A percentile compares a stretch with the other conserved stretches of the same genome.
Evolutionary conservation across 37 sponge, comb jelly and placozoan genomes (phyloP).

Genomic region (Crambe crambe): DNA sequence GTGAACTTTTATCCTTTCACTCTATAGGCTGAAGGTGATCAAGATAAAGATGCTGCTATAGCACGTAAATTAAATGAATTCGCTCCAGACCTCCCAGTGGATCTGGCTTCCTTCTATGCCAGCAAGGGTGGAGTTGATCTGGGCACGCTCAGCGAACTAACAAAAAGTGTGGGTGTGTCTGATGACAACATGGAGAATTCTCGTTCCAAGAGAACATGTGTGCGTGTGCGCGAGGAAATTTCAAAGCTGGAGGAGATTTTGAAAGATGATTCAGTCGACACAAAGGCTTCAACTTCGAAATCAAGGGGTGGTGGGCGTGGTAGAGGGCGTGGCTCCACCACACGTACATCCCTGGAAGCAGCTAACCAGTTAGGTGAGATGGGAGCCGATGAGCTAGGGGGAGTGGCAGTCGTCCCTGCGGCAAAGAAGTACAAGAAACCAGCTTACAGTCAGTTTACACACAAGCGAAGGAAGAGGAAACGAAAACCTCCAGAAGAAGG

Average conservation of each 20-base stretch:
- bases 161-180: slow-evolving; percentile 13
- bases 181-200: background rate
- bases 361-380: background rate
- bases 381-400: background rate
- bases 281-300: background rate
- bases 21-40: background rate
- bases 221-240: slow-evolving; percentile 59
- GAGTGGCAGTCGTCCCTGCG: background rate
- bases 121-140: slow-evolving; percentile 46
- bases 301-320: slow-evolving; percentile 35
- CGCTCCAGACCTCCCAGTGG: slow-evolving; percentile 32
- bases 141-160: slow-evolving; percentile 59
- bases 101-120: slow-evolving; percentile 39
- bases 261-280: slow-evolving; percentile 8
- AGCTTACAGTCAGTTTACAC: slow-evolving; percentile 58
- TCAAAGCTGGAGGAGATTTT: slow-evolving; percentile 53
- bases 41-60: background rate
- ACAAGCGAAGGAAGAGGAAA: slow-evolving; percentile 51
- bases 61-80: background rate
- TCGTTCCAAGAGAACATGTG: slow-evolving; percentile 65
- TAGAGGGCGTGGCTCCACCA: background rate
- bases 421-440: slow-evolving; percentile 22
- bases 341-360: background rate
- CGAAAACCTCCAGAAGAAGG: slow-evolving; percentile 49
- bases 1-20: too few species aligned